Evolutionary conservation across 2,797 vertebrate species (phyloP).

Genomic region (Eulemur coronatus): DNA sequence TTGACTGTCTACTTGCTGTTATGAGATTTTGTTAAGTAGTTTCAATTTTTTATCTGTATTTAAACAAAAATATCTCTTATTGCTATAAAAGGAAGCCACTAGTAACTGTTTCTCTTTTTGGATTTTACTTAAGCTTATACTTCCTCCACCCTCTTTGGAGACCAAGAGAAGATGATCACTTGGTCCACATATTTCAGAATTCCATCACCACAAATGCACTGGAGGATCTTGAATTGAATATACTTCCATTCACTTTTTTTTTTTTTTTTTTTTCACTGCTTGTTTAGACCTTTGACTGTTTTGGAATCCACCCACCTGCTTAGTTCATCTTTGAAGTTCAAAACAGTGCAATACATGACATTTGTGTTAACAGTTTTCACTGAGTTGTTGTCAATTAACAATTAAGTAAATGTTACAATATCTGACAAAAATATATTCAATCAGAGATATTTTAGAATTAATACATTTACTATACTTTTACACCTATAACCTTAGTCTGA

Average conservation of each 20-base stretch:
- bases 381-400: background rate
- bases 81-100: conserved; percentile 54
- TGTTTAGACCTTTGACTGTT: background rate
- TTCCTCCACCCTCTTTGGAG: conserved; percentile 43
- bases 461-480: background rate
- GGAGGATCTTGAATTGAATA: conserved; percentile 37
- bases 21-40: conserved; percentile 64
- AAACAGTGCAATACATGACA: background rate
- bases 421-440: background rate
- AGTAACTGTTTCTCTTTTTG: conserved; percentile 52
- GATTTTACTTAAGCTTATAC: background rate
- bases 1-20: conserved; percentile 46
- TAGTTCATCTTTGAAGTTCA: background rate
- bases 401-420: background rate
- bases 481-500: background rate
- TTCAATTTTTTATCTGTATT: conserved; percentile 73
- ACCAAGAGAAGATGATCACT: conserved; percentile 26
- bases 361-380: background rate
- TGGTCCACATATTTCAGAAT: conserved; percentile 57
- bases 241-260: background rate
- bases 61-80: conserved; percentile 77
- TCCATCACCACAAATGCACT: background rate
- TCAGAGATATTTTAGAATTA: background rate
- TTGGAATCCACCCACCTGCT: background rate
- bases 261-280: background rate